These are phyloP conservation scores for Merluccius polli DNA, from an alignment of 2,797 vertebrate genomes.

Conservation along the genomic window DNA sequence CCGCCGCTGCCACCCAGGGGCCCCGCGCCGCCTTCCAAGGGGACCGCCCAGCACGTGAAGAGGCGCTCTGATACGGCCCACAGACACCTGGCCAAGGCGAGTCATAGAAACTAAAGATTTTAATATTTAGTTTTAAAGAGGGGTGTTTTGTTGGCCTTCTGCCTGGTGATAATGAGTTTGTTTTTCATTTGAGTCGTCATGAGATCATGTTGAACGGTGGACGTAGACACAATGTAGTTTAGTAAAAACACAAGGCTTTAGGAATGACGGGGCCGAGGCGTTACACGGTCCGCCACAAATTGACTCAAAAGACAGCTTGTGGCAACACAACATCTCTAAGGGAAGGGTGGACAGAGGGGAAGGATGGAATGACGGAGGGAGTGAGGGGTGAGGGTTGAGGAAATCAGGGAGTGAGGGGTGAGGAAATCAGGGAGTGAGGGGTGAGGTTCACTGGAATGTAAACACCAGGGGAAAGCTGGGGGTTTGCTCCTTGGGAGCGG, in stretches of 20 bases:
- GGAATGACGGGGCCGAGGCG: not conserved
- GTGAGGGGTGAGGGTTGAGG: too few relatives aligned
- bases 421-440: not conserved
- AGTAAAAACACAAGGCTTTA: constrained; percentile 1
- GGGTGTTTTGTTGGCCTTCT: not conserved
- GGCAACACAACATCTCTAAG: not conserved
- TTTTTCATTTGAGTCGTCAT: constrained; percentile 42
- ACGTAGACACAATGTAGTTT: constrained; percentile 23
- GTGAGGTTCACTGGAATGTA: not conserved
- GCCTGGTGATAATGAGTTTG: constrained; percentile 30
- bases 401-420: too few relatives aligned
- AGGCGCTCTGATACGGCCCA: constrained; percentile 45
- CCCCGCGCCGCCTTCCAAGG: constrained; percentile 58
- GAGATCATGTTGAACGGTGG: constrained; percentile 36
- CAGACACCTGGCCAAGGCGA: constrained; percentile 54
- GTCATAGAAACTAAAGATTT: not conserved
- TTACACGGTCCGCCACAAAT: not conserved
- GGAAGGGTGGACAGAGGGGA: not conserved
- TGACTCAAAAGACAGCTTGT: not conserved
- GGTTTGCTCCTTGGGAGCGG: not conserved
- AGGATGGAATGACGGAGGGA: not conserved
- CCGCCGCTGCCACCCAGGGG: constrained; percentile 54
- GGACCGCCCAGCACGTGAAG: constrained; percentile 52
- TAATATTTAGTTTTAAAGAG: not conserved
- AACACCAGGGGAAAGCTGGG: not conserved